These are phyloP conservation scores for Scleropages formosus DNA, from an alignment of 2,797 vertebrate species.

Conservation along the genomic window DNA sequence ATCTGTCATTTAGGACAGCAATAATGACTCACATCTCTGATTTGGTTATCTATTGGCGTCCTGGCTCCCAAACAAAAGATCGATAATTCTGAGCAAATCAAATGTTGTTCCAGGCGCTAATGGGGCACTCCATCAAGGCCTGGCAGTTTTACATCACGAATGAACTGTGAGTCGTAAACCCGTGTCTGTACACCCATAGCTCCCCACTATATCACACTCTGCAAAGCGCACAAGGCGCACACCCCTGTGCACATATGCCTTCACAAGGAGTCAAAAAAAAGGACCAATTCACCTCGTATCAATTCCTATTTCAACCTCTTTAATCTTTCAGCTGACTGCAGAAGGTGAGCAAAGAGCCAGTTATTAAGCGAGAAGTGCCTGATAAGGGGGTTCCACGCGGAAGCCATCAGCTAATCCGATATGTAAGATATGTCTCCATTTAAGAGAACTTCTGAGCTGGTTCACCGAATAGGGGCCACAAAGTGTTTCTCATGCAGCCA, in stretches of 20 bases:
- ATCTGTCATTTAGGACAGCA: slow-evolving; percentile 75
- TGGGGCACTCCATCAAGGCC: slow-evolving; percentile 78
- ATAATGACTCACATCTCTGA: slow-evolving; percentile 79
- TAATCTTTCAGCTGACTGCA: no score
- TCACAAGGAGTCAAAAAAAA: neutral
- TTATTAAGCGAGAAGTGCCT: no score
- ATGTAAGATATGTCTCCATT: no score
- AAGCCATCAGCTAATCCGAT: no score
- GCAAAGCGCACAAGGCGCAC: neutral
- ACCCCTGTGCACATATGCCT: neutral
- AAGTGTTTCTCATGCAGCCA: no score
- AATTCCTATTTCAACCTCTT: no score
- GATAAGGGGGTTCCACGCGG: no score
- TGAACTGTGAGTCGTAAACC: slow-evolving; percentile 70
- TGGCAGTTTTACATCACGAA: slow-evolving; percentile 73
- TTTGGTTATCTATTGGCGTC: slow-evolving; percentile 76
- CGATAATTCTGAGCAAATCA: slow-evolving; percentile 85
- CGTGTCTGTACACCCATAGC: neutral
- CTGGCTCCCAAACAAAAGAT: slow-evolving; percentile 83
- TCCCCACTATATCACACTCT: slow-evolving; percentile 71
- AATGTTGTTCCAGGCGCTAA: slow-evolving; percentile 80
- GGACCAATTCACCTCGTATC: no score
- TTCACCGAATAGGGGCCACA: no score
- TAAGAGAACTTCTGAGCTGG: no score
- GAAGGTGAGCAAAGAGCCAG: no score